These are phyloP conservation scores for Oceanites oceanicus DNA, from an alignment of 2,113 vertebrate species.

Conservation along the genomic window DNA sequence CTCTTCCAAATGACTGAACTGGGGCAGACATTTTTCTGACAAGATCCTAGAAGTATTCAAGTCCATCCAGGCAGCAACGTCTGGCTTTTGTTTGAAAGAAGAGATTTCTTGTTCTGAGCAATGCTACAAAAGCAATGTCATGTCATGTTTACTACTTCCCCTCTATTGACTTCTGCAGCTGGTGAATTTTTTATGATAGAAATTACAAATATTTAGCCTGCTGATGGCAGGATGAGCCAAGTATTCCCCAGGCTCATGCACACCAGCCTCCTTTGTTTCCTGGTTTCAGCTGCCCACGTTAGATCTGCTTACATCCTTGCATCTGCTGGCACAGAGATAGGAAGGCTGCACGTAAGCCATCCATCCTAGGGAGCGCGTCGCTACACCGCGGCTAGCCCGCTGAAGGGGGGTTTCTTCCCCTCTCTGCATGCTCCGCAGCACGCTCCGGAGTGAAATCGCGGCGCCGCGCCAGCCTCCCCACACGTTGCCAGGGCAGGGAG, in stretches of 20 bases:
- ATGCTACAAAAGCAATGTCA: constrained; percentile 57
- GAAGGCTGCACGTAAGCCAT: not conserved
- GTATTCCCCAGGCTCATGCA: constrained; percentile 65
- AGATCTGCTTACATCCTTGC: constrained; percentile 16
- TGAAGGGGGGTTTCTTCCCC: not conserved
- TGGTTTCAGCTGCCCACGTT: constrained; percentile 44
- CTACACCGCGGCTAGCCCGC: not conserved
- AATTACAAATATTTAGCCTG: constrained; percentile 76
- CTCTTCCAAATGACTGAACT: constrained; percentile 53
- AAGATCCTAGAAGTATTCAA: constrained; percentile 50
- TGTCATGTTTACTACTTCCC: constrained; percentile 70
- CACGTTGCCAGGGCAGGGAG: not conserved
- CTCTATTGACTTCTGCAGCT: constrained; percentile 72
- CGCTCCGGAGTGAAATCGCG: accelerated
- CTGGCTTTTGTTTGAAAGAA: constrained; percentile 46
- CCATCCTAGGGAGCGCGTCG: not conserved
- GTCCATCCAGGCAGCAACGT: constrained; percentile 54
- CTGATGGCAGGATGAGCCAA: constrained; percentile 71
- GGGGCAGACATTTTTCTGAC: constrained; percentile 43
- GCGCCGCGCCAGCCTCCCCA: not conserved
- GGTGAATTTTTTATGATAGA: constrained; percentile 70
- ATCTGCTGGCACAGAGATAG: constrained; percentile 31
- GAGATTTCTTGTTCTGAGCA: constrained; percentile 52
- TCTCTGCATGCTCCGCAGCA: not conserved
- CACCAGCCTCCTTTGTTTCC: constrained; percentile 58